A percentile compares a stretch with the other conserved stretches of the same genome.
These are phyloP conservation scores for Limnothrissa miodon DNA, from an alignment of 2,113 vertebrate species.

Conservation along the genomic window DNA sequence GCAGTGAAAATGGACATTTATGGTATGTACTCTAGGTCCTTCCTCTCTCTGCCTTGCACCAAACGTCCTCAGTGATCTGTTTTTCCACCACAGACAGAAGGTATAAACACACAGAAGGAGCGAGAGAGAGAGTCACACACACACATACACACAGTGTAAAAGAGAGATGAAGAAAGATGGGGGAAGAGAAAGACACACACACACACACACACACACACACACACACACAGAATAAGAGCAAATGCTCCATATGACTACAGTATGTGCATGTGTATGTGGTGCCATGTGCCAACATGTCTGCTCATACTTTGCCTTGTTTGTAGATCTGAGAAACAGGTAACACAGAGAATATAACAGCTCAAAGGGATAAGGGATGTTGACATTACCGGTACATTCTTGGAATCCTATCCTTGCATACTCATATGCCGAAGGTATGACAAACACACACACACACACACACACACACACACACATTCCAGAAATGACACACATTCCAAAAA, in stretches of 20 bases:
- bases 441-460: slow-evolving; percentile 4
- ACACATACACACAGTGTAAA: not conserved
- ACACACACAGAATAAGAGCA: not conserved
- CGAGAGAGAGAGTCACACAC: not conserved
- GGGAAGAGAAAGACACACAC: not conserved
- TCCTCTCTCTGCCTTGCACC: slow-evolving; percentile 15
- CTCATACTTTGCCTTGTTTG: not conserved
- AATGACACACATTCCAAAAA: no score
- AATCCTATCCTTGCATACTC: not conserved
- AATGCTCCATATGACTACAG: not conserved
- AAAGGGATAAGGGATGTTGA: not conserved
- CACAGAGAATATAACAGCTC: not conserved
- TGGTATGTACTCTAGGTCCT: not conserved
- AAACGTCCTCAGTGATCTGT: not conserved
- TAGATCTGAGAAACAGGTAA: no score
- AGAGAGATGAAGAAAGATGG: not conserved
- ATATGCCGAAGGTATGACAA: not conserved
- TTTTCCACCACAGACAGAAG: not conserved
- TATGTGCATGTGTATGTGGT: not conserved
- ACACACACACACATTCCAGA: not conserved
- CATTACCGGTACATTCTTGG: not conserved
- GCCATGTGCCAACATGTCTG: not conserved
- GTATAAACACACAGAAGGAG: not conserved
- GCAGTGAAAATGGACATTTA: not conserved
- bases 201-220: not conserved